phyloP scores from a whole-genome alignment of 2,888 invertebrate species.

The Patella ulyssiponensis region DNA sequence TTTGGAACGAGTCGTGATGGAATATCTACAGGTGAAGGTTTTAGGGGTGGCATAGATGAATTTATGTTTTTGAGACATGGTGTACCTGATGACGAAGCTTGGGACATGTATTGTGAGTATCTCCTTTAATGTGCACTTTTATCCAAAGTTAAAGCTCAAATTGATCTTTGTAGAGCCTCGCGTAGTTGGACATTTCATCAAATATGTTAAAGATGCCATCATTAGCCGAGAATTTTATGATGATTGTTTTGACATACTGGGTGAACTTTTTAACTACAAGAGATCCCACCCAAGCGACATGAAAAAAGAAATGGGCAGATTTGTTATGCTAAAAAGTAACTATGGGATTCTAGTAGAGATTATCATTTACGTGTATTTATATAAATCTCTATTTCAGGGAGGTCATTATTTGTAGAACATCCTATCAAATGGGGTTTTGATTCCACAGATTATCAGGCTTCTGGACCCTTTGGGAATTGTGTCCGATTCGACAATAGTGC shows the following conservation, averaged over 20 bases:
- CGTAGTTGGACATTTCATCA: too few relatives aligned
- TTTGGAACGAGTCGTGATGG: constrained; percentile 21
- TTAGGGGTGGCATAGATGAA: constrained; percentile 37
- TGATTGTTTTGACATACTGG: too few relatives aligned
- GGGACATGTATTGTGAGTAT: constrained; percentile 33
- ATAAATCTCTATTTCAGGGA: constrained; percentile 26
- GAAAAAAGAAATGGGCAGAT: too few relatives aligned
- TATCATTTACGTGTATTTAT: neutral
- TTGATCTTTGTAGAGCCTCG: too few relatives aligned
- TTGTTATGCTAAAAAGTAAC: too few relatives aligned
- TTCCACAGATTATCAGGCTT: neutral
- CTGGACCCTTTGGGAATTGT: constrained; percentile 16
- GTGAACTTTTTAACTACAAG: too few relatives aligned
- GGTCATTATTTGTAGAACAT: constrained; percentile 25
- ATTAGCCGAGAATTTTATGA: too few relatives aligned
- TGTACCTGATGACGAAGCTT: constrained; percentile 16
- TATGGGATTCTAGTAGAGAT: neutral
- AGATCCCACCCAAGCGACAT: too few relatives aligned
- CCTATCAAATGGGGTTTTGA: constrained; percentile 28
- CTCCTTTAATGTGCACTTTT: too few relatives aligned
- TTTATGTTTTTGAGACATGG: constrained; percentile 25
- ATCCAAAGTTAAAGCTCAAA: too few relatives aligned
- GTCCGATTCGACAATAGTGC: constrained; percentile 12
- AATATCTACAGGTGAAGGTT: constrained; percentile 13
- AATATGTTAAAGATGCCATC: too few relatives aligned